Base-by-base conservation (phyloP, 1,140 invertebrate species). In the Orussus abietinus region DNA sequence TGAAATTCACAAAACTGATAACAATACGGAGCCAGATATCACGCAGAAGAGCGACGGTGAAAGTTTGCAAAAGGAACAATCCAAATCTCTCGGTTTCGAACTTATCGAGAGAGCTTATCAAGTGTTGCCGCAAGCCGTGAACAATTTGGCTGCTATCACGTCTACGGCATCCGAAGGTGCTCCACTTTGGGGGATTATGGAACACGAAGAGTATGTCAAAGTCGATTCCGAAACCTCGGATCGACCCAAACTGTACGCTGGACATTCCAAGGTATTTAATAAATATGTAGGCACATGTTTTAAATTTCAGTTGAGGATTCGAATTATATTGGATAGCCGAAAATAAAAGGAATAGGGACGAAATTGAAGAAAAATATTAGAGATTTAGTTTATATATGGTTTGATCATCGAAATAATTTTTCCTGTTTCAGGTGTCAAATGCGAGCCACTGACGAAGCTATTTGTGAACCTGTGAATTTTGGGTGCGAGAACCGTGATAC, bases 161-260 rank as follows among this genome's bases (percentile, higher is more conserved):
- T 63, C 67, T 1, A 70, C 62, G 1, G 61, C 62, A 3, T 66
- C 66, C 0, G 68, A 69, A 1, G 62, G 52, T 2, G 35, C 59
- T 11, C 59, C 68, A 7, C 51, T 70, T 4, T 74, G 71, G 71
- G 66, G 67, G 3, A 70, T 74, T 4, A 71, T 72, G 69, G 69
- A 70, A 18, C 71, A 70, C 37, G 68, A 72, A 4, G 54, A 69
- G 1, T 62, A 66, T 15, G 61, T n/a, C 59, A 12, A 36, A 35
- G 4, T 11, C 40, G 21, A 50, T 17, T 7, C 25, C 32, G 5
- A 35, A 45, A 2, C 31, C 41, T 18, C 19, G 49, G 49, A 6
- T 30, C 4, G 55, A 51, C 2, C 38, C 7, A 51, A 53, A 6
- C 51, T 66, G 3, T 64, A 70, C 29, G 37, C 57, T n/a, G 66